Evolutionary conservation across 2,888 invertebrate species (phyloP).

Genomic region (Cheilosia variabilis): DNA sequence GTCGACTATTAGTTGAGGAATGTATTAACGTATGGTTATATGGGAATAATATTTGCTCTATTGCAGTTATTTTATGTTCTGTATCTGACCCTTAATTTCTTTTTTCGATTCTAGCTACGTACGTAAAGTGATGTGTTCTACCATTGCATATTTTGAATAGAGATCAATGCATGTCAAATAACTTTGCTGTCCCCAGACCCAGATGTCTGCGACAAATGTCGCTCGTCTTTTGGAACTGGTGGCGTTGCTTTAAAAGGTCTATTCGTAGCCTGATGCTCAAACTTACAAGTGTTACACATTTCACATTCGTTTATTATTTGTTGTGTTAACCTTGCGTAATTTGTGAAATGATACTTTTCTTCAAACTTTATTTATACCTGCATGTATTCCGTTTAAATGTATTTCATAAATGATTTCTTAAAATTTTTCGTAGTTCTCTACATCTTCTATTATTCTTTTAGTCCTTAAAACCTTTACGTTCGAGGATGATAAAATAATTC

Average conservation of each 20-base stretch:
- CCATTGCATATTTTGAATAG: conserved; percentile 58
- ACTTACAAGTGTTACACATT: conserved; percentile 64
- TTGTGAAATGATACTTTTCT: conserved; percentile 6
- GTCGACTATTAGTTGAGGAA: too few species aligned
- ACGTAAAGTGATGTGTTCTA: conserved; percentile 37
- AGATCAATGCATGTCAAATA: conserved; percentile 41
- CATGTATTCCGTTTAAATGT: background rate
- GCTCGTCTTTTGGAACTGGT: conserved; percentile 32
- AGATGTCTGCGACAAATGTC: conserved; percentile 60
- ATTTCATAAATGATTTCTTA: too few species aligned
- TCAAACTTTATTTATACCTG: conserved; percentile 9
- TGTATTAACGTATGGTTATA: too few species aligned
- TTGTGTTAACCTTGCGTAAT: conserved; percentile 53
- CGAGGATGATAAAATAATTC: conserved; percentile 8
- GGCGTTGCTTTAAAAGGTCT: conserved; percentile 26
- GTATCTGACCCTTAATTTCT: conserved; percentile 17
- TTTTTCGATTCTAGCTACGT: conserved; percentile 52
- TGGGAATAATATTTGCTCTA: conserved; percentile 12
- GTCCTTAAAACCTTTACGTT: conserved; percentile 8
- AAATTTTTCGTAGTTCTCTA: too few species aligned
- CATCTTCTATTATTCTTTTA: background rate
- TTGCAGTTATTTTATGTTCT: conserved; percentile 11
- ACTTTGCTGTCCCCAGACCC: conserved; percentile 57
- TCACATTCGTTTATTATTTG: conserved; percentile 63
- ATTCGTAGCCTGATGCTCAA: conserved; percentile 47